A percentile compares a stretch with the other conserved stretches of the same genome.
Evolutionary conservation across 2,888 invertebrate genomes (phyloP).

Genomic region (Pollenia angustigena): DNA sequence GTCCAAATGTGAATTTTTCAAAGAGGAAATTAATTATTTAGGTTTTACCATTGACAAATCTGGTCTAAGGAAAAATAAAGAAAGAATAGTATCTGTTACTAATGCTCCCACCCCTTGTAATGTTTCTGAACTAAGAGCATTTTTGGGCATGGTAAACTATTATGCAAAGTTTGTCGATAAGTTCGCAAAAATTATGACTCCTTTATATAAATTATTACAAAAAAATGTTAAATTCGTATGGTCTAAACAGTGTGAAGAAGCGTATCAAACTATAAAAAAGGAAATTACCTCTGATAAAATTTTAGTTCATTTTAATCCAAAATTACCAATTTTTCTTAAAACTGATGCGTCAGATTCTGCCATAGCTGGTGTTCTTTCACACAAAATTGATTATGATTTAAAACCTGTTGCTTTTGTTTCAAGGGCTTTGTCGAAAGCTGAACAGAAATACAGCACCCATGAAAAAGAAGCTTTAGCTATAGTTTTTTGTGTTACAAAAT

Average conservation of each 20-base stretch:
- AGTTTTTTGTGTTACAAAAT: conserved; percentile 21
- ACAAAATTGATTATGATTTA: conserved; percentile 24
- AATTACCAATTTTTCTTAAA: conserved; percentile 30
- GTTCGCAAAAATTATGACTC: conserved; percentile 39
- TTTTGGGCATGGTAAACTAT: conserved; percentile 49
- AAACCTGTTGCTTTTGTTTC: conserved; percentile 72
- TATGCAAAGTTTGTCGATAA: conserved; percentile 28
- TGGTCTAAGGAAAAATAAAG: conserved; percentile 39
- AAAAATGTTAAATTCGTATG: conserved; percentile 19
- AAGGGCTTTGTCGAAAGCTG: conserved; percentile 52
- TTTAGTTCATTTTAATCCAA: conserved; percentile 25
- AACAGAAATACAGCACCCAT: conserved; percentile 65
- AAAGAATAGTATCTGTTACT: conserved; percentile 11
- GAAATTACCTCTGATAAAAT: conserved; percentile 23
- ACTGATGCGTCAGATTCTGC: conserved; percentile 28
- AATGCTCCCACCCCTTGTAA: conserved; percentile 49
- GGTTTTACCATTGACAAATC: conserved; percentile 46
- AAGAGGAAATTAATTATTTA: conserved; percentile 32
- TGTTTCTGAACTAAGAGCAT: conserved; percentile 38
- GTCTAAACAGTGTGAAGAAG: conserved; percentile 7
- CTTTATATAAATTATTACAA: conserved; percentile 35
- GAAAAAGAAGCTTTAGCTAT: conserved; percentile 66
- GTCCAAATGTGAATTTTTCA: conserved; percentile 45
- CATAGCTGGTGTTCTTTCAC: conserved; percentile 68
- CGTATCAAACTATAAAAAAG: conserved; percentile 8